Evolutionary conservation across 2,797 vertebrate genomes (phyloP).

Genomic region (Hyperoplus lanceolatus): DNA sequence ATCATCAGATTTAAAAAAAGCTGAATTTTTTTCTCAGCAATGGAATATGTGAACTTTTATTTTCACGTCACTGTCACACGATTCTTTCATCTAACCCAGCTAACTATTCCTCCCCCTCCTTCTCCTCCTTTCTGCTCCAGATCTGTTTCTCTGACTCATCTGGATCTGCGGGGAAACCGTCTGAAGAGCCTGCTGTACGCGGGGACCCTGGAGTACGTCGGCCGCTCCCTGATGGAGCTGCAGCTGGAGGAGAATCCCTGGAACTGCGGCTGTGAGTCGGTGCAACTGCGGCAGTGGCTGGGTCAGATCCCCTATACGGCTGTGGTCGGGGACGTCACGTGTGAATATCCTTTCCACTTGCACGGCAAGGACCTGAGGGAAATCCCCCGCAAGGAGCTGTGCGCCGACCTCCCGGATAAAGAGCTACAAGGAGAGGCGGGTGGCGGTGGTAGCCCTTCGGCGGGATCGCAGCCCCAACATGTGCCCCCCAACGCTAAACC

Average conservation of each 20-base stretch:
- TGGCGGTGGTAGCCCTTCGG: constrained; percentile 59
- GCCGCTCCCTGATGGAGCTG: constrained; percentile 95
- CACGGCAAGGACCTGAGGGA: constrained; percentile 98
- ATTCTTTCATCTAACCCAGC: constrained; percentile 59
- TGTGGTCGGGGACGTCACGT: constrained; percentile 95
- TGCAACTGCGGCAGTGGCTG: constrained; percentile 96
- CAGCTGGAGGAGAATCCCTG: constrained; percentile 99
- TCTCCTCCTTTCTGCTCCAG: constrained; percentile 54
- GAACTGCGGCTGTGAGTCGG: constrained; percentile 97
- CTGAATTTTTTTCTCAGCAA: constrained; percentile 31
- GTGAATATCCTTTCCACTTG: constrained; percentile 96
- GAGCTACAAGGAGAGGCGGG: constrained; percentile 82
- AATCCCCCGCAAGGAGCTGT: constrained; percentile 95
- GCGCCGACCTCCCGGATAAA: constrained; percentile 84
- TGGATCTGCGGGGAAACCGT: constrained; percentile 98
- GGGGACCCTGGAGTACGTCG: constrained; percentile 96
- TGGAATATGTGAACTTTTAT: constrained; percentile 47
- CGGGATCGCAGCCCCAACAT: constrained; percentile 75
- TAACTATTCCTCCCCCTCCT: constrained; percentile 22
- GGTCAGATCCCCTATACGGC: constrained; percentile 98
- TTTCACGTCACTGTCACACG: constrained; percentile 44
- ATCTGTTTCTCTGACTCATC: constrained; percentile 92
- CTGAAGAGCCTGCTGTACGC: constrained; percentile 97
- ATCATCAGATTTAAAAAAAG: constrained; percentile 63
- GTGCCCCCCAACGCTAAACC: constrained; percentile 76